Evolutionary conservation across 2,888 invertebrate genomes (phyloP), one percentile per base, ranked within the genome.

Genomic region (Deladenus siricidicola): DNA sequence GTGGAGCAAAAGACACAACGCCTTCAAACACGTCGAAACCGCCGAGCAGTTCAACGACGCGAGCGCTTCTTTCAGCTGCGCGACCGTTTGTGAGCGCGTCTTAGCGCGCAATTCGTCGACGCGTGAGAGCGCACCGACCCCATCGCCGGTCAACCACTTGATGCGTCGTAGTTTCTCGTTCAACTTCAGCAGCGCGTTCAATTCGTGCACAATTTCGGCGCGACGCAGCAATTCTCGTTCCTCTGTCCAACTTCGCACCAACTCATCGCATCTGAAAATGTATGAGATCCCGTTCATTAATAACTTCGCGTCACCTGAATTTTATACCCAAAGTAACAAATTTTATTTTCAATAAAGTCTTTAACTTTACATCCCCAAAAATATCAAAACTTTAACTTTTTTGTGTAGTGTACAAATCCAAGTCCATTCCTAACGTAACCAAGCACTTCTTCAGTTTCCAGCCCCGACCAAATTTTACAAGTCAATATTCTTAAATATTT

Each of bases 21-120:
- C 60, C 44, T 60, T 60, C 29, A 60, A 26, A 29, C 43, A 44
- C 26, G 42, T 39, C 24, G 43, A 24, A 8, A 76, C 76, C 44
- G 65, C 53, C 2, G 74, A 70, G 28, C 68, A 66, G 47, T 73
- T 73, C 53, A 76, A 54, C 6, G 76, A 70, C 17, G 63, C 52
- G 23, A 76, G 62, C n/a, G 73, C 73, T 42, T 67, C 48, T 26
- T 69, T 67, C 55, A 76, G 49, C 30, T 75, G 73, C 21, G 68
- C 70, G 4, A 70, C 67, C 10, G 68, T 68, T 29, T 65, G 56
- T 30, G 47, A 39, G 8, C 54, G 51, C 21, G 60, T 65, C 34
- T 58, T 51, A 29, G 56, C 51, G 39, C 39, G 30, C 26, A 60
- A 45, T 30, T 57, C 50, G 19, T 50, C 23, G 8, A 51, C 10